Evolutionary conservation across 2,113 vertebrate genomes (phyloP), one percentile per base, ranked within the genome.

Genomic region (Atlantisia rogersi): DNA sequence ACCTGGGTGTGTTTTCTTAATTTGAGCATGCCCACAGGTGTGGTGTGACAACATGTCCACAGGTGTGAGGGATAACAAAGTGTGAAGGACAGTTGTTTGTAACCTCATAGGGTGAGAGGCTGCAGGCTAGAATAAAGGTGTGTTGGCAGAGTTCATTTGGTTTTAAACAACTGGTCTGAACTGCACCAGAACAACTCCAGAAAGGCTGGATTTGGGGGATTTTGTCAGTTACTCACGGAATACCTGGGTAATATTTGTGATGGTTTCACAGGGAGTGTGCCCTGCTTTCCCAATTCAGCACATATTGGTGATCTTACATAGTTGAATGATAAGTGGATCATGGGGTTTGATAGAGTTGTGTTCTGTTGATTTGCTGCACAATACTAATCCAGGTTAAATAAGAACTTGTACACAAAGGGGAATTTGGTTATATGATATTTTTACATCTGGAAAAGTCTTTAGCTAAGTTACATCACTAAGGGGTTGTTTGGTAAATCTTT

Each of bases 401-500:
- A 83, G 71, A 88, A 56, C 31, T 79, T 87, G 15, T 71, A 67
- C 21, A 25, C 52, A 39, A 42, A 46, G 31, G 26, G 44, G 25
- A 53, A 11, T 81, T 95, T 21, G 35, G 18, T 95, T 88, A 9
- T 31, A 19, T 59, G 60, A 24, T 31, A 37, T 46, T 68, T 93
- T 81, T 78, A 80, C 52, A 50, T 77, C 84, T 91, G 83, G 85
- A 56, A 73, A 88, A 80, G 58, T 40, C 80, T 79, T 82, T 50
- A 77, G 53, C 67, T 64, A 63, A 67, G 13, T 70, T 96, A 35
- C 63, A 60, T 97, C 60, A 59, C 63, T 91, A 55, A 80, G 39
- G 52, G 25, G 1, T 67, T 94, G 70, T 75, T 96, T 94, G 62
- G 79, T 74, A 69, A 78, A 79, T 85, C 82, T 95, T 94, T 91